phyloP scores from a whole-genome alignment of 2,797 vertebrate genomes.

The Anguilla obscura region DNA sequence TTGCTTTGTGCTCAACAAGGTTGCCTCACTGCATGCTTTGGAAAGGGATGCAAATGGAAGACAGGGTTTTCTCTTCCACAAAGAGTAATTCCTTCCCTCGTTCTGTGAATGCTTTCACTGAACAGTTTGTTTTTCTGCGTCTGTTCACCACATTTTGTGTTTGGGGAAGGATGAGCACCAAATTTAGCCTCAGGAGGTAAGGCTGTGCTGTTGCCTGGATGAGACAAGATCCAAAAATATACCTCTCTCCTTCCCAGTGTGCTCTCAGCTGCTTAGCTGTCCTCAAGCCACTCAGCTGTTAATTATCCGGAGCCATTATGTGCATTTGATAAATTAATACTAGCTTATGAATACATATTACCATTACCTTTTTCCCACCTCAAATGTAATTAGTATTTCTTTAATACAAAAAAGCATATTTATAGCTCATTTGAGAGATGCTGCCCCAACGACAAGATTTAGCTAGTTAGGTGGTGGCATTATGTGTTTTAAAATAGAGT shows the following conservation, averaged over 20 bases:
- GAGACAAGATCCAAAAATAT: neutral
- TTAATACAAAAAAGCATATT: neutral
- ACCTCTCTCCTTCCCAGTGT: neutral
- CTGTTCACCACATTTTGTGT: neutral
- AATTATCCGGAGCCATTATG: neutral
- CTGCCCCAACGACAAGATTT: neutral
- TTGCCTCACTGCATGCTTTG: neutral
- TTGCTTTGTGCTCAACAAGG: neutral
- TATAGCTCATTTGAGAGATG: neutral
- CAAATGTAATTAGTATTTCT: neutral
- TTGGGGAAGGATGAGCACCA: neutral
- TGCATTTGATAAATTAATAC: neutral
- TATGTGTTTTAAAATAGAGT: neutral
- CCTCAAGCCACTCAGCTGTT: neutral
- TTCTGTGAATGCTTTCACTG: neutral
- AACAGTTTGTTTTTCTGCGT: neutral
- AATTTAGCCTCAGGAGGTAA: neutral
- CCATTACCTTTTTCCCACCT: neutral
- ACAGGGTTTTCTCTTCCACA: neutral
- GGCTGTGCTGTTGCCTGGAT: neutral
- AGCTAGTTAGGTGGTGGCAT: neutral
- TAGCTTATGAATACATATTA: neutral
- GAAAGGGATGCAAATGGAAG: neutral
- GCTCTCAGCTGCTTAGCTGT: neutral
- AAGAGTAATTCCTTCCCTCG: neutral